phyloP scores from a whole-genome alignment of 2,888 invertebrate species.

The Sicus ferrugineus region DNA sequence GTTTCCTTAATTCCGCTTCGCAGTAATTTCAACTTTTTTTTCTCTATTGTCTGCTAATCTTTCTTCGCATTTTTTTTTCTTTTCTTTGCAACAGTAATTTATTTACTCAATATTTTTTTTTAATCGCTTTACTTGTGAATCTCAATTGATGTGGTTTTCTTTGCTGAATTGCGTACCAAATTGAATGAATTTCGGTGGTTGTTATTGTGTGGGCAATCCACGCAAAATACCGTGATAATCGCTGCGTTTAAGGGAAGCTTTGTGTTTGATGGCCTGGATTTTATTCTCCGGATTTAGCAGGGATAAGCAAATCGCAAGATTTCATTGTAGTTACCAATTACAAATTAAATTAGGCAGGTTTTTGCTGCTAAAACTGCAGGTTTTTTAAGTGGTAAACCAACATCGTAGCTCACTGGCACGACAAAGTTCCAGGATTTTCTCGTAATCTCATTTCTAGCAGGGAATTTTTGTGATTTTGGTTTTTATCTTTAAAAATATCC shows the following conservation, averaged over 20 bases:
- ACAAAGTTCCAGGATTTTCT: no score
- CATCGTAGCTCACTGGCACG: no score
- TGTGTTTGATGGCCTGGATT: slow-evolving; percentile 2
- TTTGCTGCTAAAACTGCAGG: no score
- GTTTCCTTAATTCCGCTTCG: no score
- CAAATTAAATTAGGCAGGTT: no score
- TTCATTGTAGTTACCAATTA: no score
- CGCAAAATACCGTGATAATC: slow-evolving; percentile 17
- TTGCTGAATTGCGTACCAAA: slow-evolving; percentile 5
- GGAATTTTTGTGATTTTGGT: no score
- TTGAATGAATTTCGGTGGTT: background rate
- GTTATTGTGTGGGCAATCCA: slow-evolving; percentile 18
- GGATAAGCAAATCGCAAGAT: no score
- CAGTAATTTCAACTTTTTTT: background rate
- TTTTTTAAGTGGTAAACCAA: no score
- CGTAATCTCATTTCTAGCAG: no score
- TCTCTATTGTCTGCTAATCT: background rate
- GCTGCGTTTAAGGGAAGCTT: slow-evolving; percentile 18
- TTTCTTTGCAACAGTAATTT: background rate
- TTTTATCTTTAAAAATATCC: no score
- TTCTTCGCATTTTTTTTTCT: background rate
- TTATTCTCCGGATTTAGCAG: no score
- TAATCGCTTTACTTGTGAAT: background rate
- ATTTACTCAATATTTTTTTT: background rate
- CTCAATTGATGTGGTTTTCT: background rate